A percentile compares a stretch with the other conserved stretches of the same genome.
Evolutionary conservation across 2,888 invertebrate species (phyloP).

Genomic region (Habrosyne pyritoides): DNA sequence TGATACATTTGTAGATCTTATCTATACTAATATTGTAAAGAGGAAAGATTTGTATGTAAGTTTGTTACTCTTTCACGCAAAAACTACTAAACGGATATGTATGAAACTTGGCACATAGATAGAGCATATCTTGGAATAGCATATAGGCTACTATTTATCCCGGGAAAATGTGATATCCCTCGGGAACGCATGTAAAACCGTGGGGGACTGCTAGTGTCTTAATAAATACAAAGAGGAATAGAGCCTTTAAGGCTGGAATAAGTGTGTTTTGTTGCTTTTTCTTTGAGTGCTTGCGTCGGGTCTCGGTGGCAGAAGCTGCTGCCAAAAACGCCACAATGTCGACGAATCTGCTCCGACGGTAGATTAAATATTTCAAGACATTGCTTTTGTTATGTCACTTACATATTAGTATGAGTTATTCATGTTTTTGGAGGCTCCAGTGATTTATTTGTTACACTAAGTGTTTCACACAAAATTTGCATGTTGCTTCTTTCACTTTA

Average conservation of each 20-base stretch:
- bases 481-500: not conserved
- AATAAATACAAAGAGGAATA: not conserved
- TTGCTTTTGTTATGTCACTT: constrained; percentile 6
- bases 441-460: not conserved
- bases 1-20: too few relatives aligned
- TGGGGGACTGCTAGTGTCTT: too few relatives aligned
- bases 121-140: too few relatives aligned
- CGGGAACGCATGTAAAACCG: too few relatives aligned
- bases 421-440: not conserved
- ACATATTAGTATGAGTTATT: not conserved
- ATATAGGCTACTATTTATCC: too few relatives aligned
- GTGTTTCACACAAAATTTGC: not conserved
- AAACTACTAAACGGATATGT: too few relatives aligned
- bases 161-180: too few relatives aligned
- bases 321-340: constrained; percentile 17
- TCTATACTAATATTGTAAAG: too few relatives aligned
- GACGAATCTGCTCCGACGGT: constrained; percentile 8
- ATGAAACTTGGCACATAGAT: too few relatives aligned
- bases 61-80: too few relatives aligned
- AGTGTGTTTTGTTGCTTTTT: constrained; percentile 2
- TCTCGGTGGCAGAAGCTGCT: constrained; percentile 7
- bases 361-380: constrained; percentile 1
- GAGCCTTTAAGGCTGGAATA: not conserved
- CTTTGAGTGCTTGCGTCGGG: constrained; percentile 11
- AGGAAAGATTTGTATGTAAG: too few relatives aligned